phyloP scores from a whole-genome alignment of 2,797 vertebrate species.

The Oreonectes daqikongensis region DNA sequence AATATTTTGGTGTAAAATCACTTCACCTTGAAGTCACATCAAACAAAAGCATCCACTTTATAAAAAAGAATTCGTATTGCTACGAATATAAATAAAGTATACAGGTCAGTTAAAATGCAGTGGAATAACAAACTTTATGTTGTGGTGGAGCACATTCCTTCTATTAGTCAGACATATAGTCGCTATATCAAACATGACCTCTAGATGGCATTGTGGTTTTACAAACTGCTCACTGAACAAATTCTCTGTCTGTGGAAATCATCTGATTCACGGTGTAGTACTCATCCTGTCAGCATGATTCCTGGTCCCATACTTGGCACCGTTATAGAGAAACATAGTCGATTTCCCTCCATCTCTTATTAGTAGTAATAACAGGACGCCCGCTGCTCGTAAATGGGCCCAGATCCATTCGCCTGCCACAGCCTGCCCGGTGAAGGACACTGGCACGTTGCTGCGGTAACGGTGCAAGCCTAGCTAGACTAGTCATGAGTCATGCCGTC shows the following conservation, averaged over 20 bases:
- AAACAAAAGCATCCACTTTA: not conserved
- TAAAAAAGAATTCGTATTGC: not conserved
- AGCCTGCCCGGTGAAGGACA: slow-evolving; percentile 26
- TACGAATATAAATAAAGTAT: not conserved
- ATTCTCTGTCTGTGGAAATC: not conserved
- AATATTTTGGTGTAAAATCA: too few species aligned
- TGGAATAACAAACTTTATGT: not conserved
- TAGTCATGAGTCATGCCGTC: slow-evolving; percentile 34
- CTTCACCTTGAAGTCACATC: not conserved
- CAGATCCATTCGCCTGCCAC: not conserved
- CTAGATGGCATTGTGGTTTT: slow-evolving; percentile 70
- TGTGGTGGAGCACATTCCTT: not conserved
- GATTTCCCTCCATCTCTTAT: slow-evolving; percentile 26
- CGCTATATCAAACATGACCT: slow-evolving; percentile 52
- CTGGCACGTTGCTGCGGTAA: slow-evolving; percentile 35
- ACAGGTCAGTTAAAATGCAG: not conserved
- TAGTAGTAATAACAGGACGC: slow-evolving; percentile 21
- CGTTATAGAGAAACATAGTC: slow-evolving; percentile 25
- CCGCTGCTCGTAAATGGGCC: slow-evolving; percentile 21
- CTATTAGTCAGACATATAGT: not conserved
- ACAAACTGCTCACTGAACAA: not conserved
- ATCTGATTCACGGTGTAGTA: slow-evolving; percentile 20
- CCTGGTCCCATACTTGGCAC: slow-evolving; percentile 32
- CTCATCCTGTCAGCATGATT: slow-evolving; percentile 30
- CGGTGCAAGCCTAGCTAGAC: not conserved